Evolutionary conservation across 2,888 invertebrate species (phyloP).

Genomic region (Hydrotaea diabolus): DNA sequence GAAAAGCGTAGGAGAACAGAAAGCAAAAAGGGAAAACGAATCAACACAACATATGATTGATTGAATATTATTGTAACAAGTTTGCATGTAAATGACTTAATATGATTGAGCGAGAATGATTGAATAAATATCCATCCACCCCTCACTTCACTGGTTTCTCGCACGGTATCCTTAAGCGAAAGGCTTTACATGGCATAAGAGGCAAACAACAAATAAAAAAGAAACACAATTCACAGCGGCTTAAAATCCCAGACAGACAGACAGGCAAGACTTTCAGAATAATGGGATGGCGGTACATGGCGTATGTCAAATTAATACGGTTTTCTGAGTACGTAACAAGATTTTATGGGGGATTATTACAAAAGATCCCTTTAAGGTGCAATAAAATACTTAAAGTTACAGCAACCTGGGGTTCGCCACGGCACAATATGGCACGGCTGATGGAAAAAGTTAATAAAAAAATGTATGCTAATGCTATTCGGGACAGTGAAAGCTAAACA

Average conservation of each 20-base stretch:
- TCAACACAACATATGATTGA: conserved; percentile 33
- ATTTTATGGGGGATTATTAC: neutral
- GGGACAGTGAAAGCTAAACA: no score
- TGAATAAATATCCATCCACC: neutral
- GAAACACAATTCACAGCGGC: neutral
- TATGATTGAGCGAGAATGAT: conserved; percentile 20
- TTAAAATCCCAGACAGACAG: neutral
- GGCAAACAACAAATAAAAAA: neutral
- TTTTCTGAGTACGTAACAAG: neutral
- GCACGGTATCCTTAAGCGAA: neutral
- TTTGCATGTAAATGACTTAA: conserved; percentile 26
- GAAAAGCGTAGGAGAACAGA: no score
- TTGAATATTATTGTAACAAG: conserved; percentile 21
- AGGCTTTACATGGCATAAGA: neutral
- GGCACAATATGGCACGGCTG: neutral
- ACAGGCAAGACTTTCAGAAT: no score
- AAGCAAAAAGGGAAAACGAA: no score
- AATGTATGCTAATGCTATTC: no score
- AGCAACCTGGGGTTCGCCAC: no score
- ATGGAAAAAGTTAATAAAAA: no score
- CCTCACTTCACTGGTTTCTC: neutral
- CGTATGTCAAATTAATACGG: neutral
- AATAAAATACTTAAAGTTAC: no score
- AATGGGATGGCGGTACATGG: neutral
- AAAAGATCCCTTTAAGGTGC: neutral